These are phyloP conservation scores for Gouania willdenowi DNA, from an alignment of 2,797 vertebrate genomes.

Conservation along the genomic window DNA sequence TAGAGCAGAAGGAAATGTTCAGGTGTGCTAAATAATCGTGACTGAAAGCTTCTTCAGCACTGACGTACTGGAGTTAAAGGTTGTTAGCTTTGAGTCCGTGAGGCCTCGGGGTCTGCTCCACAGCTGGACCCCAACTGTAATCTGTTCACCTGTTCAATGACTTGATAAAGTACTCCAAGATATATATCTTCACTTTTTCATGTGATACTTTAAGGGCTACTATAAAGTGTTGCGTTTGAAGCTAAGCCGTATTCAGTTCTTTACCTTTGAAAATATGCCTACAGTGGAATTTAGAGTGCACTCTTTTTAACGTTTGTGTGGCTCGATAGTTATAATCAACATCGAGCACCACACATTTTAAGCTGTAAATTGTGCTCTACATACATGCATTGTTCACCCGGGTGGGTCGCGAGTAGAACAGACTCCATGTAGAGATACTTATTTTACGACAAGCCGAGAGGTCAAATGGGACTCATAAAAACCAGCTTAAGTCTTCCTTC, in stretches of 20 bases:
- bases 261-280: slow-evolving; percentile 31
- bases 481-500: slow-evolving; percentile 44
- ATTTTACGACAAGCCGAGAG: slow-evolving; percentile 42
- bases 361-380: not conserved
- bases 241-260: slow-evolving; percentile 49
- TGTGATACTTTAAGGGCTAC: slow-evolving; percentile 59
- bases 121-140: slow-evolving; percentile 53
- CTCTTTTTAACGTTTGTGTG: too few species aligned
- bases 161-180: slow-evolving; percentile 53
- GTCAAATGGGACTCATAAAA: slow-evolving; percentile 55
- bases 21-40: too few species aligned
- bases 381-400: slow-evolving; percentile 4
- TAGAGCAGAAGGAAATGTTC: too few species aligned
- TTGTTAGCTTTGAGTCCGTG: too few species aligned
- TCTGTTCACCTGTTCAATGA: slow-evolving; percentile 55
- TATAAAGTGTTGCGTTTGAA: slow-evolving; percentile 61
- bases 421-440: slow-evolving; percentile 17
- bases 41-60: too few species aligned
- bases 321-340: slow-evolving; percentile 6
- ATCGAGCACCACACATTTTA: slow-evolving; percentile 5
- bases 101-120: slow-evolving; percentile 20
- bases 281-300: slow-evolving; percentile 31
- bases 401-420: slow-evolving; percentile 15
- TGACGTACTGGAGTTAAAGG: too few species aligned
- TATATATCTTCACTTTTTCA: slow-evolving; percentile 61